phyloP scores from a whole-genome alignment of 2,888 invertebrate species.

The Drepanosiphum platanoidis region DNA sequence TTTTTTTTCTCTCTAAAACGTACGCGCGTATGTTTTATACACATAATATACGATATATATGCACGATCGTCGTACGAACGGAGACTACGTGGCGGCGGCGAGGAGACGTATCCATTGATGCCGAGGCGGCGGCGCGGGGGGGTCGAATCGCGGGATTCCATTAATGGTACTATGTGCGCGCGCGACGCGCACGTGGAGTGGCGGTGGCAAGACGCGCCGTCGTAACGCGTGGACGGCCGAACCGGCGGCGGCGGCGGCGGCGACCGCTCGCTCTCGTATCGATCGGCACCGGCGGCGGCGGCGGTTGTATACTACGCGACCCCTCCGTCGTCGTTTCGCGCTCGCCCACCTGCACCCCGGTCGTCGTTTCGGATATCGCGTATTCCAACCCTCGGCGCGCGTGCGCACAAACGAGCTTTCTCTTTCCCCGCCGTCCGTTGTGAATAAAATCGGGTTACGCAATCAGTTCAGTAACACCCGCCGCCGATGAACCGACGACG shows the following conservation, averaged over 20 bases:
- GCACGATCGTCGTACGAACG: background rate
- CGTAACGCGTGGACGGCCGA: constrained; percentile 17
- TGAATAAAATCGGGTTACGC: constrained; percentile 56
- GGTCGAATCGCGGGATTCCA: background rate
- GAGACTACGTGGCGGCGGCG: background rate
- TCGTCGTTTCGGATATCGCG: constrained; percentile 12
- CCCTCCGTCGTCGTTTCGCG: background rate
- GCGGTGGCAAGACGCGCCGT: background rate
- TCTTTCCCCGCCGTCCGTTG: background rate
- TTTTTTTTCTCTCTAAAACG: too few species aligned
- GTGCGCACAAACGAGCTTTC: background rate
- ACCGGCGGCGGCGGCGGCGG: background rate
- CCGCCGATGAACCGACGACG: background rate
- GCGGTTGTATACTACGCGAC: constrained; percentile 14
- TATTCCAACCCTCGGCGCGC: background rate
- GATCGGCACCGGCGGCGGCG: constrained; percentile 23
- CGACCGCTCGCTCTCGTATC: constrained; percentile 29
- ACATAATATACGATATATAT: too few species aligned
- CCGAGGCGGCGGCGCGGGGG: background rate
- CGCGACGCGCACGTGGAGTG: constrained; percentile 2
- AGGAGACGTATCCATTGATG: background rate
- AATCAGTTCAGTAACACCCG: constrained; percentile 44
- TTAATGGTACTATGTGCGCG: constrained; percentile 20
- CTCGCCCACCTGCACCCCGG: constrained; percentile 50
- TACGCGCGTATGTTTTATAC: too few species aligned